A percentile compares a stretch with the other conserved stretches of the same genome.
These are phyloP conservation scores for Mohoua ochrocephala DNA, from an alignment of 2,113 vertebrate species.

Conservation along the genomic window DNA sequence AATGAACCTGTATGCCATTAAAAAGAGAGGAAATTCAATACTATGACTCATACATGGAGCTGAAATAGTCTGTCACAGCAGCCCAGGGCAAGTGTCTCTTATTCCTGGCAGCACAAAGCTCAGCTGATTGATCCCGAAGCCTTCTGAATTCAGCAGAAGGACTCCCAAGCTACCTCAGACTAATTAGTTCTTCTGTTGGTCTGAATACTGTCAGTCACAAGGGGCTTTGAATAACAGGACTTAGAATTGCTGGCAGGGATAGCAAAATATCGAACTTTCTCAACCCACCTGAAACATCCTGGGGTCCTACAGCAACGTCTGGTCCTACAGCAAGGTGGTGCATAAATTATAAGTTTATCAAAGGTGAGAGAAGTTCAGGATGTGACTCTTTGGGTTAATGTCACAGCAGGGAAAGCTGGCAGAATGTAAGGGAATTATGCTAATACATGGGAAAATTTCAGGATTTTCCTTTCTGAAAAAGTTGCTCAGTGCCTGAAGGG, in stretches of 20 bases:
- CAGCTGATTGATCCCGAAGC: background rate
- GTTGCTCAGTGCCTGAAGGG: background rate
- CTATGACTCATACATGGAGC: background rate
- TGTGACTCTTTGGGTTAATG: background rate
- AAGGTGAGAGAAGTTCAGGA: background rate
- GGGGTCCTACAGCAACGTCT: background rate
- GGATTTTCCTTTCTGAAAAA: background rate
- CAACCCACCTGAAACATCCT: background rate
- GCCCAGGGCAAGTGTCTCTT: background rate
- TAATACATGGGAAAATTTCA: background rate
- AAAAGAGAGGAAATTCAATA: background rate
- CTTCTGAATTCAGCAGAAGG: background rate
- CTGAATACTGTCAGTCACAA: background rate
- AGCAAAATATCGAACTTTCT: background rate
- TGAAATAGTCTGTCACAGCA: background rate
- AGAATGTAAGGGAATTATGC: background rate
- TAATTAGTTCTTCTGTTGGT: constrained; percentile 14
- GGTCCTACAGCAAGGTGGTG: background rate
- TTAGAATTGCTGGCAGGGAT: background rate
- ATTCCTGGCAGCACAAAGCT: background rate
- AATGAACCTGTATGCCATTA: background rate
- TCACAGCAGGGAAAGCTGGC: background rate
- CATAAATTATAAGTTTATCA: background rate
- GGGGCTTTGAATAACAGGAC: background rate
- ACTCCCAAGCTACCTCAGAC: background rate